A percentile compares a stretch with the other conserved stretches of the same genome.
Conservation (phyloP, 2,888 invertebrate genomes). For the Rhogogaster chlorosoma region DNA sequence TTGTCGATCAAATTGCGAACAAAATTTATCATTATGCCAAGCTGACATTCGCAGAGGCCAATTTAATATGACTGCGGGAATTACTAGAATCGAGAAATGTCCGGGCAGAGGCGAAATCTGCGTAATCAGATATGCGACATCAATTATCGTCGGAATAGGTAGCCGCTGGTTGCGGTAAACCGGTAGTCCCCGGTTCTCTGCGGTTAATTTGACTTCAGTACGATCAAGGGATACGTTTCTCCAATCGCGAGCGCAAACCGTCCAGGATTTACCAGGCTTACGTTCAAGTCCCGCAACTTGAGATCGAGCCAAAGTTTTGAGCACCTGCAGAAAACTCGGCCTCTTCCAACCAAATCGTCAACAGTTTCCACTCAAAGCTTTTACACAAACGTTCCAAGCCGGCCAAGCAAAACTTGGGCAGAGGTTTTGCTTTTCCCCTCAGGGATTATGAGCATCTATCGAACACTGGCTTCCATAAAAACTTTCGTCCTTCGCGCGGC, state of each 20-base stretch:
- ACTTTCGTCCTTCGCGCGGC: conserved; percentile 1
- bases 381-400: not conserved
- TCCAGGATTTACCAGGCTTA: conserved; percentile 19
- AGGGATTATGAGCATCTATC: conserved; percentile 9
- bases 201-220: conserved; percentile 36
- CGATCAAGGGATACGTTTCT: conserved; percentile 33
- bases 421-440: not conserved
- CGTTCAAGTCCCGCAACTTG: not conserved
- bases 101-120: conserved; percentile 5
- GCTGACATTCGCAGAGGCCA: not conserved
- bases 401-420: conserved; percentile 6
- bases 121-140: conserved; percentile 40
- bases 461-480: not conserved
- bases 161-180: conserved; percentile 32
- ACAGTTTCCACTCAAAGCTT: not conserved
- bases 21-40: not conserved
- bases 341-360: conserved; percentile 29
- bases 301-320: conserved; percentile 28
- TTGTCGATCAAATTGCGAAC: not conserved
- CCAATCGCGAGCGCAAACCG: not conserved
- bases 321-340: not conserved
- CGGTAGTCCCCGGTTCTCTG: not conserved
- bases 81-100: conserved; percentile 1
- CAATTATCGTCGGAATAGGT: conserved; percentile 32
- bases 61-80: not conserved